A percentile compares a stretch with the other conserved stretches of the same genome.
These are phyloP conservation scores for Chesias legatella DNA, from an alignment of 2,888 invertebrate species.

Conservation along the genomic window DNA sequence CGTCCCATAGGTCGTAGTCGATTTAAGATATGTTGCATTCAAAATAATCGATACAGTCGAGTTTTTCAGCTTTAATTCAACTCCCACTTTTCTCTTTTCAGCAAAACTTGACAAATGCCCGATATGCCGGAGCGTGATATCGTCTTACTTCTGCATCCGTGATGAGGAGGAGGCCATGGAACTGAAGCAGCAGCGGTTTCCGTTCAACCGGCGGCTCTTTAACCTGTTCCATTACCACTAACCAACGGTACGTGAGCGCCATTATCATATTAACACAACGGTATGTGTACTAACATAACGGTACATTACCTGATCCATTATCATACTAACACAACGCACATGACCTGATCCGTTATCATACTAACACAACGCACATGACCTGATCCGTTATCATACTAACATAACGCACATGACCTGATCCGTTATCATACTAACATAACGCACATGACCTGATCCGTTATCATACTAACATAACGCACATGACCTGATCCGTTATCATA, in stretches of 20 bases:
- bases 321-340: neutral
- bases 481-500: neutral
- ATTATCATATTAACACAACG: neutral
- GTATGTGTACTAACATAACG: neutral
- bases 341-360: neutral
- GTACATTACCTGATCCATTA: neutral
- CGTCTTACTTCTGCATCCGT: constrained; percentile 90
- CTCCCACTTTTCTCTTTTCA: no score
- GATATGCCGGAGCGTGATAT: constrained; percentile 91
- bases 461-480: no score
- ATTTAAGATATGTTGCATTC: no score
- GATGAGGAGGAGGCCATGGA: constrained; percentile 85
- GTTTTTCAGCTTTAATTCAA: no score
- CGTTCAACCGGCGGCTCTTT: constrained; percentile 86
- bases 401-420: no score
- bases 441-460: no score
- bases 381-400: no score
- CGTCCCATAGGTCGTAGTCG: no score
- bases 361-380: neutral
- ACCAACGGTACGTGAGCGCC: neutral
- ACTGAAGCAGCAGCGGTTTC: constrained; percentile 73
- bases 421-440: no score
- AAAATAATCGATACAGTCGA: no score
- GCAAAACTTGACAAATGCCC: constrained; percentile 91
- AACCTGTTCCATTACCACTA: constrained; percentile 84